Conservation (phyloP, 2,113 vertebrate species). For the Ciconia maguari region DNA sequence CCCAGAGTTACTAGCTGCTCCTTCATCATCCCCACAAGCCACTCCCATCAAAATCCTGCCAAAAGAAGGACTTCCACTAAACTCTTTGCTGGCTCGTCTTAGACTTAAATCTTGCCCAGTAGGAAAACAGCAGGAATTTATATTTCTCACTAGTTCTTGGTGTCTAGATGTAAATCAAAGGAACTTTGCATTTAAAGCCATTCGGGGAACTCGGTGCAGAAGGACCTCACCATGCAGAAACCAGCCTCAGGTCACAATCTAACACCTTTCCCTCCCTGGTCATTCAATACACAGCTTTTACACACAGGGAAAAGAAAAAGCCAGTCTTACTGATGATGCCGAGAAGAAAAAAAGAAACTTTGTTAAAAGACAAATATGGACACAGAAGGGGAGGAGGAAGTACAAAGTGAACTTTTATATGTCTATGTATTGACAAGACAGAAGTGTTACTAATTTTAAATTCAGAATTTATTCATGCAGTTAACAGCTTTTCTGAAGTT, state of each 20-base stretch:
- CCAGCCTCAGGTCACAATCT: not conserved
- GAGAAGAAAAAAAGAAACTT: not conserved
- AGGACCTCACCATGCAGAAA: not conserved
- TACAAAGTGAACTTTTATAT: not conserved
- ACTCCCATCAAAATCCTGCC: not conserved
- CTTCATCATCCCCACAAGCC: not conserved
- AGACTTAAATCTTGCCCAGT: not conserved
- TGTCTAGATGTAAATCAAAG: not conserved
- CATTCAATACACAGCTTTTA: not conserved
- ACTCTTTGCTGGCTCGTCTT: not conserved
- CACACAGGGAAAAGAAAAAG: not conserved
- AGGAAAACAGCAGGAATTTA: not conserved
- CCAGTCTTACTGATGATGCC: not conserved
- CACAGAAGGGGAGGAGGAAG: not conserved
- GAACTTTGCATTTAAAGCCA: not conserved
- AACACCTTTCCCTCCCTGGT: not conserved
- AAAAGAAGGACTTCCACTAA: not conserved
- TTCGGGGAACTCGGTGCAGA: not conserved
- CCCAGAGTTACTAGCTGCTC: not conserved
- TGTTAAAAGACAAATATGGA: not conserved
- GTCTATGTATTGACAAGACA: not conserved
- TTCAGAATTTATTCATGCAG: conserved; percentile 19
- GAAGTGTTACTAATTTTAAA: not conserved
- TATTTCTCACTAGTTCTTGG: not conserved
- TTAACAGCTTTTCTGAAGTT: conserved; percentile 7